These are phyloP conservation scores for Anhinga rufa DNA, from an alignment of 2,113 vertebrate species.

Conservation along the genomic window DNA sequence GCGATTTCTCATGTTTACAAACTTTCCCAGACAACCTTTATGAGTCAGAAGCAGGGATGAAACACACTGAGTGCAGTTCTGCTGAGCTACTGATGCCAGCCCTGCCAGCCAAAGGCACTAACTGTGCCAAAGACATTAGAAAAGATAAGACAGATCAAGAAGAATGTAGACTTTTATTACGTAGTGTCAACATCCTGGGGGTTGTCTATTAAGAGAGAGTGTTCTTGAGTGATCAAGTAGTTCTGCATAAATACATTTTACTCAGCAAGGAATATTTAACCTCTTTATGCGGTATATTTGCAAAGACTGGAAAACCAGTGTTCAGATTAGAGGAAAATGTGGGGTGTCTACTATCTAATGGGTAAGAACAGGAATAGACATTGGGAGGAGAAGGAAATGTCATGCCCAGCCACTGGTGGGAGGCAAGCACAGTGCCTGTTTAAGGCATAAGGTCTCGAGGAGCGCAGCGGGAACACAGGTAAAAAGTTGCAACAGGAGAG, in stretches of 20 bases:
- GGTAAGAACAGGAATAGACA: neutral
- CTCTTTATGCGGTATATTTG: neutral
- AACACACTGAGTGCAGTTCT: neutral
- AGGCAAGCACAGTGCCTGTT: neutral
- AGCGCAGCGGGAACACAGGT: neutral
- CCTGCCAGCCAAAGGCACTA: neutral
- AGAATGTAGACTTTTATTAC: neutral
- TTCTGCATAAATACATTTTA: neutral
- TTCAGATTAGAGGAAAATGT: neutral
- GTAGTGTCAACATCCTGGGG: neutral
- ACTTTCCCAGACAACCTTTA: constrained; percentile 1
- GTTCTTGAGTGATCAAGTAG: neutral
- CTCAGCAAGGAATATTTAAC: neutral
- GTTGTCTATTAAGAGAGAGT: neutral
- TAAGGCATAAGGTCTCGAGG: neutral
- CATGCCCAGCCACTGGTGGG: too few species aligned
- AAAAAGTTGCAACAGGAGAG: neutral
- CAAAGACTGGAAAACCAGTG: neutral
- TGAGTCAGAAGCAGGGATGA: constrained; percentile 2
- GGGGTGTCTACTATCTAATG: neutral
- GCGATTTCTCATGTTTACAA: neutral
- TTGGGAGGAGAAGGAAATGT: neutral
- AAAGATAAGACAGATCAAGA: neutral
- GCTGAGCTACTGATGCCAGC: neutral
- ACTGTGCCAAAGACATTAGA: neutral